A percentile compares a stretch with the other conserved stretches of the same genome.
Evolutionary conservation across 2,797 vertebrate genomes (phyloP).

Genomic region (Neosalanx taihuensis): DNA sequence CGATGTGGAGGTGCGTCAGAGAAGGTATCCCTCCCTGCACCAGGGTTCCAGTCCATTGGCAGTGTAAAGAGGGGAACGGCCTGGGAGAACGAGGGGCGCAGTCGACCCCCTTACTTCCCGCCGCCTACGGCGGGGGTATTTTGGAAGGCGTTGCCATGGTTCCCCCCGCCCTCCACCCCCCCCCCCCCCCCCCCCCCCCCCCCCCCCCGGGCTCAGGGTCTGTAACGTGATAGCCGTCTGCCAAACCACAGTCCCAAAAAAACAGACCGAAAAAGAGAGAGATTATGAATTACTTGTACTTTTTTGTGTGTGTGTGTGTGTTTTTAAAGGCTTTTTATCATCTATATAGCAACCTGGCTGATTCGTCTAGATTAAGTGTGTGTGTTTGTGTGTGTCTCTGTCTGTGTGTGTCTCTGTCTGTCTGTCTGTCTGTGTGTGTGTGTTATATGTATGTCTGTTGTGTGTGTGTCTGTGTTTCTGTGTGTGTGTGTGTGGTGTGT

Average conservation of each 20-base stretch:
- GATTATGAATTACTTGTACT: not conserved
- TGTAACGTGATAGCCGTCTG: constrained; percentile 76
- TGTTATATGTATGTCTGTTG: too few relatives aligned
- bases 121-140: constrained; percentile 70
- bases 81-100: constrained; percentile 53
- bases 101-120: constrained; percentile 70
- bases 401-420: too few relatives aligned
- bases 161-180: constrained; percentile 70
- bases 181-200: constrained; percentile 74
- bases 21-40: constrained; percentile 74
- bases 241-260: constrained; percentile 75
- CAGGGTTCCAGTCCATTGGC: constrained; percentile 74
- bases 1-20: constrained; percentile 71
- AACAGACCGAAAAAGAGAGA: constrained; percentile 42
- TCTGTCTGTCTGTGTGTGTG: too few relatives aligned
- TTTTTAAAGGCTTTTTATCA: not conserved
- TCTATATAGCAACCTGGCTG: too few relatives aligned
- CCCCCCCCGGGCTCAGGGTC: constrained; percentile 69
- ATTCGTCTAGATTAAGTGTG: too few relatives aligned
- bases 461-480: too few relatives aligned
- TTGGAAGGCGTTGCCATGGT: constrained; percentile 80
- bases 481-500: too few relatives aligned
- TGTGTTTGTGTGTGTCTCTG: too few relatives aligned
- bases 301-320: not conserved
- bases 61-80: constrained; percentile 42